Percentiles rank a stretch among this genome's conserved stretches.
These are phyloP conservation scores for Drosophila chauvacae DNA, from an alignment of 1,140 invertebrate species.

Conservation along the genomic window DNA sequence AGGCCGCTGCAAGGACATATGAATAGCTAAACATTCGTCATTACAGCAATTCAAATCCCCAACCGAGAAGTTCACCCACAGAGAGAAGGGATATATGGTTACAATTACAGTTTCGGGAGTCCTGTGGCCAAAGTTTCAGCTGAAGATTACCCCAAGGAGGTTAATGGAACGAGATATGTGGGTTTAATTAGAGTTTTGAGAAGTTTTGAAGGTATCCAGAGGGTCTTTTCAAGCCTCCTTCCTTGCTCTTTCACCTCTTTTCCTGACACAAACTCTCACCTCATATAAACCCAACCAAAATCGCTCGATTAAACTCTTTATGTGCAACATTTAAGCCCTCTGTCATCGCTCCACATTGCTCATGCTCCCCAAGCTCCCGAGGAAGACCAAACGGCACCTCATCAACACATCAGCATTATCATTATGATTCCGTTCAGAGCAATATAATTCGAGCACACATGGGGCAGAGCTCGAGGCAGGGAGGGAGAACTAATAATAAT, in stretches of 20 bases:
- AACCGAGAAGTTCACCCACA: background rate
- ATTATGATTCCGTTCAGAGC: slow-evolving; percentile 59
- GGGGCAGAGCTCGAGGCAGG: background rate
- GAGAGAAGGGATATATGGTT: slow-evolving; percentile 39
- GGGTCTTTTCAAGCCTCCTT: no score
- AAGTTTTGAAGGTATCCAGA: background rate
- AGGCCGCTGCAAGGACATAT: slow-evolving; percentile 55
- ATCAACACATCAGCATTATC: slow-evolving; percentile 82
- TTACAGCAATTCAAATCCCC: slow-evolving; percentile 57
- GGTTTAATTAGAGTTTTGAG: slow-evolving; percentile 13
- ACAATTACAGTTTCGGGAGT: slow-evolving; percentile 32
- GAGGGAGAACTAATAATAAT: slow-evolving; percentile 43
- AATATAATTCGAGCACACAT: slow-evolving; percentile 25
- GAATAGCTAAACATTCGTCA: slow-evolving; percentile 77
- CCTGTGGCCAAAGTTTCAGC: slow-evolving; percentile 47
- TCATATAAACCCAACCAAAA: slow-evolving; percentile 7
- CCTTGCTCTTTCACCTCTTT: background rate
- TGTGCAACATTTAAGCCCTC: slow-evolving; percentile 26
- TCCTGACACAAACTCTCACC: slow-evolving; percentile 13
- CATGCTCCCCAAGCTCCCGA: slow-evolving; percentile 20
- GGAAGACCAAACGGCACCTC: slow-evolving; percentile 73
- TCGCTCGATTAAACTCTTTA: slow-evolving; percentile 36
- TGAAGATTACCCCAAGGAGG: slow-evolving; percentile 19
- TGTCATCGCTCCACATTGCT: slow-evolving; percentile 61
- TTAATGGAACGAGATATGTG: background rate